phyloP scores from a whole-genome alignment of 2,113 vertebrate species.

The Rhombomys opimus region DNA sequence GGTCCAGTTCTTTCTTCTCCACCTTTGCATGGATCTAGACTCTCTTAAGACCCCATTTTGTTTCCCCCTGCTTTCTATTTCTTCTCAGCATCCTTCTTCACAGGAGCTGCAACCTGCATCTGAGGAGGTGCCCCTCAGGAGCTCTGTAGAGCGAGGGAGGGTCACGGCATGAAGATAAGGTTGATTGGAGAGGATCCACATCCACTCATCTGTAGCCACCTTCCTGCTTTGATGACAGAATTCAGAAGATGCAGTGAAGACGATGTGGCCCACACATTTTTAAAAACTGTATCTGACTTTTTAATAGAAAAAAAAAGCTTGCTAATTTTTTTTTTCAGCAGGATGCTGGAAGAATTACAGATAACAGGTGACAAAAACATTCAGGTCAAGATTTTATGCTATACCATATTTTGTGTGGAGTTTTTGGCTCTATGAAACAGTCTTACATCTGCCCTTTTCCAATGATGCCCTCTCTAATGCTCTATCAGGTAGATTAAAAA shows the following conservation, averaged over 20 bases:
- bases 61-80: background rate
- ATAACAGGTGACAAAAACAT: background rate
- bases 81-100: background rate
- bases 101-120: background rate
- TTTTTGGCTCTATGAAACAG: constrained; percentile 7
- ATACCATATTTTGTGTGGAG: background rate
- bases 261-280: background rate
- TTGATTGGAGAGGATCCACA: background rate
- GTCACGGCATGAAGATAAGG: background rate
- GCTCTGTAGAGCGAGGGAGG: background rate
- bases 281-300: background rate
- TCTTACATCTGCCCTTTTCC: background rate
- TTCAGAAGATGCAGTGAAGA: background rate
- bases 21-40: background rate
- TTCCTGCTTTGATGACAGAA: background rate
- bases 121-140: background rate
- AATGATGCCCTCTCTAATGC: background rate
- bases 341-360: background rate
- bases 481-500: background rate
- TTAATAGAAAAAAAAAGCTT: background rate
- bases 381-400: background rate
- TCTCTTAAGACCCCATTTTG: background rate
- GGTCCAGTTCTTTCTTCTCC: background rate
- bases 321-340: background rate
- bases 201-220: background rate